Base-by-base conservation (phyloP, 1,140 invertebrate genomes). In the Cylas formicarius region DNA sequence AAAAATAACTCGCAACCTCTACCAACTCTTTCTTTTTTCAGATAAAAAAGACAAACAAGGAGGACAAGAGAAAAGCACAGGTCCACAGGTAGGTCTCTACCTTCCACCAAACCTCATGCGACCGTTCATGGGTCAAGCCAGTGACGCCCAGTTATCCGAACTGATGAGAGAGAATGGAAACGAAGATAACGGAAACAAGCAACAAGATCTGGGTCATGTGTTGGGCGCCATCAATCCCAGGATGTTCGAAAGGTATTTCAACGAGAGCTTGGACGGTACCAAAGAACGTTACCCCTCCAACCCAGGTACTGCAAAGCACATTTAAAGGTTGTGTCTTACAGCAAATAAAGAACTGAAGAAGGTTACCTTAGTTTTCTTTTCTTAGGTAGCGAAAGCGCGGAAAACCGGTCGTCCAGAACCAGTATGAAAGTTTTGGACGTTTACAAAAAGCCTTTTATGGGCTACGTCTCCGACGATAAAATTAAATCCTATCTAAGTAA, bases 231-330 rank as follows among this genome's bases (percentile, higher is more conserved):
- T 35, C 28, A 45, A 50, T 29, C 43, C 48, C 11, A 11, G 40
- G 22, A 44, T 50, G 47, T 44, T 44, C 28, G 47, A 50, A 21
- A 44, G 23, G 34, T 13, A 37, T 19, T 50, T 50, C 23, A 50
- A 50, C 14, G 47, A 50, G 32, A 48, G 13, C 36, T 17, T 45
- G 27, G 17, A 22, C n/a, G n/a, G n/a, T n/a, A n/a, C n/a, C n/a
- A n/a, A n/a, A n/a, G n/a, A n/a, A n/a, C n/a, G n/a, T n/a, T n/a
- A n/a, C n/a, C n/a, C n/a, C n/a, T n/a, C n/a, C n/a, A n/a, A n/a
- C n/a, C n/a, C n/a, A n/a, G n/a, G n/a, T n/a, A n/a, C n/a, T n/a
- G n/a, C n/a, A n/a, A n/a, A n/a, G n/a, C n/a, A n/a, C n/a, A n/a
- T n/a, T n/a, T n/a, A n/a, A n/a, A n/a, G n/a, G n/a, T n/a, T n/a